Percentiles rank a stretch among this genome's conserved stretches.
Evolutionary conservation across 2,797 vertebrate genomes (phyloP).

Genomic region (Neosalanx taihuensis): DNA sequence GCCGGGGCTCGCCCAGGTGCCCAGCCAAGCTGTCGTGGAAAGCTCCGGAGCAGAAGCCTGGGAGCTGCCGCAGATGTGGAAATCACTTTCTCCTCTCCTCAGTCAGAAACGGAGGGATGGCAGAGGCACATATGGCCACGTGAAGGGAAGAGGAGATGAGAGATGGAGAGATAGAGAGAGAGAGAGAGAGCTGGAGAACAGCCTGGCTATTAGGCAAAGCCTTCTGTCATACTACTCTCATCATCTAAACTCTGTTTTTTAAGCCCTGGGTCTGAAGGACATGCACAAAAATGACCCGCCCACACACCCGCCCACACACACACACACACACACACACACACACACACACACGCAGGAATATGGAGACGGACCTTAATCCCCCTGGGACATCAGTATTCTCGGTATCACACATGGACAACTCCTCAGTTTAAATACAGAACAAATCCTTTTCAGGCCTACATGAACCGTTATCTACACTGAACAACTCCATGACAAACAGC

Average conservation of each 20-base stretch:
- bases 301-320: not conserved
- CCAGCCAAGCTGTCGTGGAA: slow-evolving; percentile 33
- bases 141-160: slow-evolving; percentile 16
- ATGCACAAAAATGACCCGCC: slow-evolving; percentile 46
- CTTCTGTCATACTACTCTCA: slow-evolving; percentile 60
- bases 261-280: slow-evolving; percentile 62
- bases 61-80: slow-evolving; percentile 13
- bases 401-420: too few species aligned
- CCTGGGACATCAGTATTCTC: not conserved
- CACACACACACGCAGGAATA: too few species aligned
- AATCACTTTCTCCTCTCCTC: slow-evolving; percentile 20
- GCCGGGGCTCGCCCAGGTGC: slow-evolving; percentile 59
- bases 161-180: slow-evolving; percentile 4
- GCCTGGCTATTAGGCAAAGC: slow-evolving; percentile 64
- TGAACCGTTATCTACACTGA: too few species aligned
- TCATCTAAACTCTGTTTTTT: slow-evolving; percentile 51
- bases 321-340: too few species aligned
- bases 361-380: not conserved
- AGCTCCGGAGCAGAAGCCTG: slow-evolving; percentile 46
- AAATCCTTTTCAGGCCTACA: too few species aligned
- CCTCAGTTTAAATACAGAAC: too few species aligned
- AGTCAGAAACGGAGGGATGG: slow-evolving; percentile 35
- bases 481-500: too few species aligned
- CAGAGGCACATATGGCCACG: slow-evolving; percentile 38
- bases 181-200: slow-evolving; percentile 49